Evolutionary conservation across 92 coral and sea anemone genomes (phyloP), one percentile per base, ranked within the genome.

Genomic region (Ricordea florida): DNA sequence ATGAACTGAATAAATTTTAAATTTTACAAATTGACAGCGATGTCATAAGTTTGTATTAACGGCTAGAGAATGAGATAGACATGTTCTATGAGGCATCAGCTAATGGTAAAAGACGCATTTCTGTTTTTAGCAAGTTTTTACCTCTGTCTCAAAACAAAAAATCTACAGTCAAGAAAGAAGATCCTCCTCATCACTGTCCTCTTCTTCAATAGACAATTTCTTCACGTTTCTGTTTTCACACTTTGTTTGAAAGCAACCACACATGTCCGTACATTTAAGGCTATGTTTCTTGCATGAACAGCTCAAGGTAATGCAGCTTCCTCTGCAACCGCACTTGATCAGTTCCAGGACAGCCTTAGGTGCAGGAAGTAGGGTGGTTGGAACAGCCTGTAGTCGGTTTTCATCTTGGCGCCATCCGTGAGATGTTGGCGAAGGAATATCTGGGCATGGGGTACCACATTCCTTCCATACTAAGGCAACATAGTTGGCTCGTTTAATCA

Each of bases 271-370:
- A 42, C 79, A 86, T 43, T 80, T 65, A 32, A 79, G 35, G 86
- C 57, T 80, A 36, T 72, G 80, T n/a, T 85, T 85, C 27, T 58
- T 18, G 26, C 82, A 79, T 18, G 90, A 71, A 48, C 90, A 79
- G 66, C 38, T 85, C 73, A 72, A 51, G 4, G 86, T 85, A 13
- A 36, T 40, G 71, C 91, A 85, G 10, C 13, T 80, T 53, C 79
- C 79, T 68, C 38, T 86, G 23, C 90, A 85, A 11, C 58, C 75
- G 15, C 87, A 74, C 45, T 66, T 80, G 34, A 86, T 37, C 68
- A 86, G 65, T 46, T 86, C 74, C 36, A 86, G 62, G 11, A 86
- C 87, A 62, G 82, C 82, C 57, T 62, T 79, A 15, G 78, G 86
- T 85, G 85, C 90, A 48, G 76, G 87, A 10, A 17, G 83, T 0